Percentiles rank a stretch among this genome's conserved stretches.
Evolutionary conservation across 2,113 vertebrate species (phyloP).

Genomic region (Tamias sibiricus): DNA sequence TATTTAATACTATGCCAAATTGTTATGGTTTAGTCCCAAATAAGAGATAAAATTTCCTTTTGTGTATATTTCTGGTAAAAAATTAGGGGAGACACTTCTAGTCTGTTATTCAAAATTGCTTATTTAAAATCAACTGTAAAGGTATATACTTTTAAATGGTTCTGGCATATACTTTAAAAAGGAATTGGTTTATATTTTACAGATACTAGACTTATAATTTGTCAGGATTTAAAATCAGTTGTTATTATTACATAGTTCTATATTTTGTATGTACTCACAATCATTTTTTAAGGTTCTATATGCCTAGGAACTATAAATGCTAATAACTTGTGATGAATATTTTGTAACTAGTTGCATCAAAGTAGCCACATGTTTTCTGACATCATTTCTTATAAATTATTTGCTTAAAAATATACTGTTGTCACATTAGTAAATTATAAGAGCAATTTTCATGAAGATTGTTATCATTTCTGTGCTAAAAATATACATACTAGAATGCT

Average conservation of each 20-base stretch:
- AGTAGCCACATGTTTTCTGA: slow-evolving; percentile 26
- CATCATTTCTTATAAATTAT: slow-evolving; percentile 55
- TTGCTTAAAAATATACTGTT: slow-evolving; percentile 37
- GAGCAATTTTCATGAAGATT: slow-evolving; percentile 60
- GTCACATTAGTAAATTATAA: slow-evolving; percentile 54
- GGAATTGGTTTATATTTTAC: slow-evolving; percentile 34
- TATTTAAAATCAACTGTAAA: slow-evolving; percentile 74
- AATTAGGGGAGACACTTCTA: slow-evolving; percentile 66
- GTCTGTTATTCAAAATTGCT: slow-evolving; percentile 59
- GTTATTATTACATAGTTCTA: background rate
- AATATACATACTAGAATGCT: slow-evolving; percentile 61
- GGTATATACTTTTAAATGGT: slow-evolving; percentile 65
- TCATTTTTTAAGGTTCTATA: background rate
- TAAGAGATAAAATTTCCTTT: slow-evolving; percentile 46
- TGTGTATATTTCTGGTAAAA: slow-evolving; percentile 66
- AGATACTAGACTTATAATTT: slow-evolving; percentile 27
- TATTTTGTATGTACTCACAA: background rate
- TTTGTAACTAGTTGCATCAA: slow-evolving; percentile 48
- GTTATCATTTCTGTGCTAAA: slow-evolving; percentile 60
- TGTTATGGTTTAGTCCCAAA: slow-evolving; percentile 30
- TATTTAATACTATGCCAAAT: slow-evolving; percentile 30
- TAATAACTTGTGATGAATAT: slow-evolving; percentile 30
- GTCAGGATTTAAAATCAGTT: slow-evolving; percentile 45
- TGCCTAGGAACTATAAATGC: background rate
- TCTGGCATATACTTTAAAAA: slow-evolving; percentile 18